phyloP scores from a whole-genome alignment of 2,113 vertebrate genomes.

The Micromys minutus region DNA sequence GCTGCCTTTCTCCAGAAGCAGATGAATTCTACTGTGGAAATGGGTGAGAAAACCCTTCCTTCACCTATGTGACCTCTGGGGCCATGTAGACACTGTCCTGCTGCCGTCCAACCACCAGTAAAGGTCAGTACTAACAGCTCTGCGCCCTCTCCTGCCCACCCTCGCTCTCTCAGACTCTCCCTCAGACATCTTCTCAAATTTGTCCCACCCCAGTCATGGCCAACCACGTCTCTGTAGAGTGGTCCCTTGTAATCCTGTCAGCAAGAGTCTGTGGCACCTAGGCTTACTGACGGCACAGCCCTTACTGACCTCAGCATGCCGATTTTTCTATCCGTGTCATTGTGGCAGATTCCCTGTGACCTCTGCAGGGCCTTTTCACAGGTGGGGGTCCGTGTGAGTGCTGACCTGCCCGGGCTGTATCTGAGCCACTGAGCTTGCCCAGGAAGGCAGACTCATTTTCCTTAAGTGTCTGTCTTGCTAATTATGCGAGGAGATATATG shows the following conservation, averaged over 20 bases:
- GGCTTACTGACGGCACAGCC: slow-evolving; percentile 2
- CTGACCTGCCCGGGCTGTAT: neutral
- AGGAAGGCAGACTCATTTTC: slow-evolving; percentile 65
- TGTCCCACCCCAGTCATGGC: neutral
- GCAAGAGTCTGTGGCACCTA: slow-evolving; percentile 41
- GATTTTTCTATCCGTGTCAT: slow-evolving; percentile 43
- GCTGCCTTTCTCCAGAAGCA: neutral
- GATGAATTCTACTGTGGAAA: neutral
- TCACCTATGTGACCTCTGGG: neutral
- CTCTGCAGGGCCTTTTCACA: slow-evolving; percentile 37
- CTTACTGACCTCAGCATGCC: slow-evolving; percentile 65
- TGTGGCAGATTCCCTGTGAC: slow-evolving; percentile 16
- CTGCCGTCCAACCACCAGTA: fast-evolving
- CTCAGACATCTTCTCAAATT: neutral
- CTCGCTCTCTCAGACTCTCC: neutral
- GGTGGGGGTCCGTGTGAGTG: slow-evolving; percentile 3
- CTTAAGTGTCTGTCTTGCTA: slow-evolving; percentile 61
- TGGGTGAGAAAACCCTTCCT: neutral
- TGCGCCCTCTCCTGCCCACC: neutral
- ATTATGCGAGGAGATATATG: slow-evolving; percentile 58
- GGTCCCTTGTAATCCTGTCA: neutral
- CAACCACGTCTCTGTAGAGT: neutral
- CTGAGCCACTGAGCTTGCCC: slow-evolving; percentile 45
- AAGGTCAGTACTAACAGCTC: neutral
- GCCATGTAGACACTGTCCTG: neutral